Evolutionary conservation across 2,797 vertebrate species (phyloP).

Genomic region (Denticeps clupeoides): DNA sequence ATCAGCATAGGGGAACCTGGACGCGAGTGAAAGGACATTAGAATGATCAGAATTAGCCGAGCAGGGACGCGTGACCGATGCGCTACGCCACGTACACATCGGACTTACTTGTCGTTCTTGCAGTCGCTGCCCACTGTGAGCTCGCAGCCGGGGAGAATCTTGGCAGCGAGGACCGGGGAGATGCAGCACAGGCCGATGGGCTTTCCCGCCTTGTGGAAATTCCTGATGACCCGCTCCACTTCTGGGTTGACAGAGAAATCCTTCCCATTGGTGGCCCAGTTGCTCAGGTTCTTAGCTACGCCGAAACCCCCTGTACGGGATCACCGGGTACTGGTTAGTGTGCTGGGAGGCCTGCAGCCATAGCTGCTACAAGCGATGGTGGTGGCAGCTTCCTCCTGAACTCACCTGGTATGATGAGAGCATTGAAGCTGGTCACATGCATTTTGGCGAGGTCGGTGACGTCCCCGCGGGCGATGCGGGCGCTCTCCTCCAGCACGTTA

Average conservation of each 20-base stretch:
- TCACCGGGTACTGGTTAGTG: too few relatives aligned
- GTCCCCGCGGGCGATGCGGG: slow-evolving; percentile 74
- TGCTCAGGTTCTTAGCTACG: slow-evolving; percentile 78
- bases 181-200: slow-evolving; percentile 88
- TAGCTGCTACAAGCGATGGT: too few relatives aligned
- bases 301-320: slow-evolving; percentile 69
- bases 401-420: slow-evolving; percentile 73
- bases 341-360: neutral
- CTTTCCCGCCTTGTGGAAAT: slow-evolving; percentile 74
- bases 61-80: neutral
- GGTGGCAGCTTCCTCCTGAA: too few relatives aligned
- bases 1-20: slow-evolving; percentile 67
- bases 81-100: neutral
- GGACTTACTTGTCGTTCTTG: slow-evolving; percentile 54
- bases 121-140: slow-evolving; percentile 82
- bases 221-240: slow-evolving; percentile 70
- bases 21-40: neutral
- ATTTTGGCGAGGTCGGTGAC: slow-evolving; percentile 61
- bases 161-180: slow-evolving; percentile 75
- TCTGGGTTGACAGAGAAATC: slow-evolving; percentile 64
- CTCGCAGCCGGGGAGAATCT: slow-evolving; percentile 74
- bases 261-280: slow-evolving; percentile 82
- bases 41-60: neutral
- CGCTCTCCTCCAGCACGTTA: slow-evolving; percentile 73
- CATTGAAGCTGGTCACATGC: slow-evolving; percentile 56